Base-by-base conservation (phyloP, 2,888 invertebrate species). In the Eucera pruinosa region DNA sequence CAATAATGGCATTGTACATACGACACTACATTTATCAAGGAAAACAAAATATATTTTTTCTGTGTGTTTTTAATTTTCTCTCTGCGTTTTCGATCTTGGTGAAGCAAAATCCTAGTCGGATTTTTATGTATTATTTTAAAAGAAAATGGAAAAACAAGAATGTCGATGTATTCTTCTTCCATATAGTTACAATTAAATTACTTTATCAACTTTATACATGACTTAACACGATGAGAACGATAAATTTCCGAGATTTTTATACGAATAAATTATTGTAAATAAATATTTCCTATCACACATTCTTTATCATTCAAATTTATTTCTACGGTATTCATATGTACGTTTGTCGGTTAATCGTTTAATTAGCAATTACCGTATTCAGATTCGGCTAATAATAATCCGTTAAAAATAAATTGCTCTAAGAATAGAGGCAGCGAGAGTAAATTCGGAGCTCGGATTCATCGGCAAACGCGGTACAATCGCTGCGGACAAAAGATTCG, bases 1-100 rank as follows among this genome's bases (percentile, higher is more conserved):
- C 65, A 82, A 82, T 86, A 88, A 87, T 81, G 84, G 87, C 87
- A 89, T 89, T 91, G 90, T 91, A 91, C 86, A 90, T 91, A 91
- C 71, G 82, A 87, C 86, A 83, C 85, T 88, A 87, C 88, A 87
- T 87, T 88, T 85, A 87, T 86, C 86, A 41, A 77, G 66, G 55
- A 80, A 78, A 80, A 76, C 81, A 79, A 85, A 86, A 86, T 87
- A 88, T 86, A 80, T 87, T 84, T 85, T 88, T 87, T 83, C 77
- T 67, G 77, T 74, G 79, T 87, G 77, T 87, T 87, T 87, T 87
- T 88, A 83, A 85, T 82, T 83, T 74, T 76, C 13, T 69, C 69
- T 71, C 25, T 60, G n/a, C n/a, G 68, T 52, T 77, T 75, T 67
- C 76, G 54, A 33, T 65, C 9, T 43, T 30, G 3, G 33, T n/a